Evolutionary conservation across 2,797 vertebrate genomes (phyloP).

Genomic region (Craterocephalus amniculus): DNA sequence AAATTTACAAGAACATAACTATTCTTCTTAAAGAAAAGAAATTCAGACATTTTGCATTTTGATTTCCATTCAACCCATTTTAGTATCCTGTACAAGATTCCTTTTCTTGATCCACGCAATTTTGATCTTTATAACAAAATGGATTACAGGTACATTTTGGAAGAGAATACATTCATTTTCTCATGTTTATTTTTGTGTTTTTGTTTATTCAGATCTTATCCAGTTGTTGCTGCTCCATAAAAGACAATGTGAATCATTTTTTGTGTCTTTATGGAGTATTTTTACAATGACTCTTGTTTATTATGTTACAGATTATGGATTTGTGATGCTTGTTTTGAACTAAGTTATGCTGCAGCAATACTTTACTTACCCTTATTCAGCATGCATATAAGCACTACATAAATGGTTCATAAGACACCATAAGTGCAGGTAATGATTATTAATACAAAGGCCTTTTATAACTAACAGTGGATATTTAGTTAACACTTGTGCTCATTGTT

Average conservation of each 20-base stretch:
- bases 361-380: neutral
- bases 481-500: neutral
- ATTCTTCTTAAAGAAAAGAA: neutral
- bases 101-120: neutral
- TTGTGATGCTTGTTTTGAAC: constrained; percentile 5
- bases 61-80: neutral
- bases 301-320: constrained; percentile 7
- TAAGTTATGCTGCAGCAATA: neutral
- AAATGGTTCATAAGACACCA: neutral
- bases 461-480: neutral
- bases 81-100: constrained; percentile 13
- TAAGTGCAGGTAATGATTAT: neutral
- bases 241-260: neutral
- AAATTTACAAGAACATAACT: neutral
- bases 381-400: neutral
- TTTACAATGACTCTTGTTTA: constrained; percentile 17
- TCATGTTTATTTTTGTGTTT: neutral
- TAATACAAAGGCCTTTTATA: neutral
- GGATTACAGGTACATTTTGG: neutral
- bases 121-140: neutral
- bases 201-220: neutral
- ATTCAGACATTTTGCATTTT: neutral
- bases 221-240: neutral
- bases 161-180: neutral
- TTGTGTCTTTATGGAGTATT: constrained; percentile 6